These are phyloP conservation scores for Saturnia pavonia DNA, from an alignment of 2,888 invertebrate species.

Conservation along the genomic window DNA sequence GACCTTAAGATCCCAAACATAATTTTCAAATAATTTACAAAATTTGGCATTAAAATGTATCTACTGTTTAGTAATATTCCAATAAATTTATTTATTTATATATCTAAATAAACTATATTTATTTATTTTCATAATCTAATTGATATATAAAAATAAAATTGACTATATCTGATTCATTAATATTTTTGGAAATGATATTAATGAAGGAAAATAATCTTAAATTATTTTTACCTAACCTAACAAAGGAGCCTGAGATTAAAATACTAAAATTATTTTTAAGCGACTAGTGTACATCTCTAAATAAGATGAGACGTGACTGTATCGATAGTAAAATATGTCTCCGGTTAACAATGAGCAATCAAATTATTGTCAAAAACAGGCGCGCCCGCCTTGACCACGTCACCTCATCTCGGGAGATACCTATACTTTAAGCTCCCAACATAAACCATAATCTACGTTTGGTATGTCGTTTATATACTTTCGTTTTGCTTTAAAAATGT, in stretches of 20 bases:
- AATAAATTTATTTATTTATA: no score
- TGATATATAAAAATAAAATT: no score
- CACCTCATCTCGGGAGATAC: constrained; percentile 36
- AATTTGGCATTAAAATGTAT: no score
- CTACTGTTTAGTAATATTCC: no score
- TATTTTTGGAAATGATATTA: no score
- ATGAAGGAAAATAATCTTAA: neutral
- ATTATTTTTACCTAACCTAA: neutral
- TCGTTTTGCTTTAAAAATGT: neutral
- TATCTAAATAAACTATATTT: no score
- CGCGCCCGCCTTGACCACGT: constrained; percentile 58
- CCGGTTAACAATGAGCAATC: constrained; percentile 76
- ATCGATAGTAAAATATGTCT: constrained; percentile 70
- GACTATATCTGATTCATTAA: no score
- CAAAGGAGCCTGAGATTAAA: neutral
- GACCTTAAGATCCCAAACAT: no score
- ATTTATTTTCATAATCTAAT: no score
- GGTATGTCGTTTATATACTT: constrained; percentile 27
- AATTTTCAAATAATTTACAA: no score
- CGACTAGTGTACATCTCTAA: constrained; percentile 14
- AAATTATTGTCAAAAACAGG: constrained; percentile 67
- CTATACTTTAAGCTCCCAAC: neutral
- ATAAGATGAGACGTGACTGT: constrained; percentile 52
- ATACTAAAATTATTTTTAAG: neutral
- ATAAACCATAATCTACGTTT: constrained; percentile 1